A percentile compares a stretch with the other conserved stretches of the same genome.
Conservation (phyloP, 1,140 invertebrate species). For the Zaprionus nigranus region DNA sequence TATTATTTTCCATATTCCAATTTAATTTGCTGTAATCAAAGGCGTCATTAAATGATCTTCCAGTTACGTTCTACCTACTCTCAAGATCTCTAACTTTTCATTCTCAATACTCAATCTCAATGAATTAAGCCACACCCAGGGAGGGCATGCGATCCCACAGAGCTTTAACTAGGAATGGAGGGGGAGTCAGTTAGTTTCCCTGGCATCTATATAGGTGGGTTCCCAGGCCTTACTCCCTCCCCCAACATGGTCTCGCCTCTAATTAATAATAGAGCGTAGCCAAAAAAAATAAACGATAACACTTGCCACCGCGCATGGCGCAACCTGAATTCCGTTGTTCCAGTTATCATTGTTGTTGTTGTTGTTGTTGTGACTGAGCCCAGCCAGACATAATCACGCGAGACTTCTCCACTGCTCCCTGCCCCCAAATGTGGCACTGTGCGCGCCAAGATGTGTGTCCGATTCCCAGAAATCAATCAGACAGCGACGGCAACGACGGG, state of each 20-base stretch:
- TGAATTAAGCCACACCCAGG: background rate
- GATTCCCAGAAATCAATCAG: conserved; percentile 82
- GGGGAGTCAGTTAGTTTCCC: background rate
- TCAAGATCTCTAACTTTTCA: background rate
- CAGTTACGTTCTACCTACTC: background rate
- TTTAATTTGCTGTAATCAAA: background rate
- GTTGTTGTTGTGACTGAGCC: conserved; percentile 54
- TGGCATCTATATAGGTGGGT: background rate
- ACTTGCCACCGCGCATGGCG: conserved; percentile 71
- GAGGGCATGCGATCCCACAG: background rate
- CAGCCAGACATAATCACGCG: conserved; percentile 4
- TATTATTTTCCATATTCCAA: background rate
- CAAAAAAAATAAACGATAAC: conserved; percentile 53
- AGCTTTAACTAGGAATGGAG: background rate
- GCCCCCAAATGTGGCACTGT: conserved; percentile 31
- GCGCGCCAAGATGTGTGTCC: conserved; percentile 32
- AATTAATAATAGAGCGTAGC: conserved; percentile 74
- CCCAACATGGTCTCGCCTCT: conserved; percentile 13
- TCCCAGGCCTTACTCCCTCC: conserved; percentile 9
- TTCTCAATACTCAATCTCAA: background rate
- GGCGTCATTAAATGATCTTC: background rate
- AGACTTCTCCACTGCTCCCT: background rate
- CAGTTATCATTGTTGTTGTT: conserved; percentile 45
- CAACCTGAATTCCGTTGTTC: background rate
- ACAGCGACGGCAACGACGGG: conserved; percentile 36